Evolutionary conservation across 2,113 vertebrate species (phyloP).

Genomic region (Pogonocichla stellata): DNA sequence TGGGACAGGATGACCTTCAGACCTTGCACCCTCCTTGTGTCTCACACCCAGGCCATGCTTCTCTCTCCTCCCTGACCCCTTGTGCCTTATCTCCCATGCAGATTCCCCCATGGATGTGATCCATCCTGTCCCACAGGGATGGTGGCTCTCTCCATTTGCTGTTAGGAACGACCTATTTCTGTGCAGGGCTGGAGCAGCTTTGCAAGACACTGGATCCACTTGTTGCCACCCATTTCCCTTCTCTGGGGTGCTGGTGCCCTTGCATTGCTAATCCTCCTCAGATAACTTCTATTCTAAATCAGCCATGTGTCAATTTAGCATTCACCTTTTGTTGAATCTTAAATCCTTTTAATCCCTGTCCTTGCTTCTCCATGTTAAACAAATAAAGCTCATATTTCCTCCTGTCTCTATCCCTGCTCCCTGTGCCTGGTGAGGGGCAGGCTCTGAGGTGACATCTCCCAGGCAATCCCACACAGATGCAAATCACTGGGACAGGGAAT

Average conservation of each 20-base stretch:
- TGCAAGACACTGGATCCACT: neutral
- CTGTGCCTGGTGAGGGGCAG: neutral
- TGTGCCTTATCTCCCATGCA: neutral
- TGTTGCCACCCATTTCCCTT: neutral
- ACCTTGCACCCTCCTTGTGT: no score
- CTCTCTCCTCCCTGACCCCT: rapidly evolving
- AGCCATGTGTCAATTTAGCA: conserved; percentile 60
- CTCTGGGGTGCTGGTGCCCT: neutral
- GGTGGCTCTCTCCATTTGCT: neutral
- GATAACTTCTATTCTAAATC: conserved; percentile 63
- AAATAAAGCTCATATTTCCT: conserved; percentile 21
- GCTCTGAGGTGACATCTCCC: neutral
- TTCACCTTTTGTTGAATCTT: conserved; percentile 67
- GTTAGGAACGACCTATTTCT: neutral
- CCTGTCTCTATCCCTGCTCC: neutral
- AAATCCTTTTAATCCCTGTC: conserved; percentile 55
- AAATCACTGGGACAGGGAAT: neutral
- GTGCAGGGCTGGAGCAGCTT: neutral
- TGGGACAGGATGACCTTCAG: neutral
- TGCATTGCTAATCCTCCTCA: conserved; percentile 51
- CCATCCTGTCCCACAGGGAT: rapidly evolving
- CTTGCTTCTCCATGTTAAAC: conserved; percentile 41
- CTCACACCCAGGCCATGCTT: neutral
- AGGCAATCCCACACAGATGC: neutral
- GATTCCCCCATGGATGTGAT: neutral